Base-by-base conservation (phyloP, 2,888 invertebrate species). In the Timema podura region DNA sequence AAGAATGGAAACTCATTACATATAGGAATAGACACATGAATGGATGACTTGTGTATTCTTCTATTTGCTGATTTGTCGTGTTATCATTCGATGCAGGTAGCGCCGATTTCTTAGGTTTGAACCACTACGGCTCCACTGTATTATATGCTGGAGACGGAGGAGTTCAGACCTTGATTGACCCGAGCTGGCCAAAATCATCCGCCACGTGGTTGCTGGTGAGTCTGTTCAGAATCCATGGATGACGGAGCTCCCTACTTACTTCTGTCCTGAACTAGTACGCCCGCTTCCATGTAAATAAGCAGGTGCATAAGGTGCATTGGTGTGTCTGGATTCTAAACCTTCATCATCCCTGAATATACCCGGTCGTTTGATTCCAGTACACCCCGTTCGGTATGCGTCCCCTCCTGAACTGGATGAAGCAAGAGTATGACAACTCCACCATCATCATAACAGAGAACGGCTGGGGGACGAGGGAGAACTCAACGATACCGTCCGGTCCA, bases 291-390 rank as follows among this genome's bases (percentile, higher is more conserved):
- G 30, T 30, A 30, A 30, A 30, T 30, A 30, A 30, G 30, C 30
- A 30, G 30, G 30, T 30, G 3, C 30, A 30, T 30, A 30, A 30
- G 30, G 30, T n/a, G n/a, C 30, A 30, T 30, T 30, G 30, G 30
- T 30, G 30, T 30, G 30, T 30, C 1, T 30, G 30, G 30, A 30
- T 30, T 30, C 30, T 30, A 30, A 30, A 30, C 3, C 30, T 1
- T 30, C 3, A 30, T 30, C 30, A 30, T 30, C 30, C 30, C 30
- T n/a, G n/a, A n/a, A n/a, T n/a, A n/a, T n/a, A n/a, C n/a, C 30
- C 3, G 30, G 3, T 30, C 30, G 30, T 30, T 30, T 30, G 30
- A 30, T 30, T 84, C 13, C 77, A 82, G 76, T 84, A 84, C 75
- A 73, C 71, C 8, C 73, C 73, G 5, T 70, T 68, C 66, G 71